Conservation (phyloP, 2,888 invertebrate species). For the Actias luna region DNA sequence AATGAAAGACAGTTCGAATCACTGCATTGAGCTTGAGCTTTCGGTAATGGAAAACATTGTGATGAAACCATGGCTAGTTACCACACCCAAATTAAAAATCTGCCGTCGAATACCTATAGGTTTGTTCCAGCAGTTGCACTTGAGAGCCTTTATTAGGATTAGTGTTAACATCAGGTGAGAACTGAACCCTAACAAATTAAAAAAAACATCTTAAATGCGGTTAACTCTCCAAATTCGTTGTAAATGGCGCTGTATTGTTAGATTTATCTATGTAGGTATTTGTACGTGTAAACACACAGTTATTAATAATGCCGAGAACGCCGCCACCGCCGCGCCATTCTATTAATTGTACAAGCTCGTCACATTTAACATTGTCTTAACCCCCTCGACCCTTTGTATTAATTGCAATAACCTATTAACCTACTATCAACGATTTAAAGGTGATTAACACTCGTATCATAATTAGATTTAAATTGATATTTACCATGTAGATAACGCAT, state of each 20-base stretch:
- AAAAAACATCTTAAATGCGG: too few species aligned
- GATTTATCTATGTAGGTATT: neutral
- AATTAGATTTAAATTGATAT: neutral
- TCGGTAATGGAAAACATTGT: too few species aligned
- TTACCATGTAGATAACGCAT: neutral
- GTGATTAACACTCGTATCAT: neutral
- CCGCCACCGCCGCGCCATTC: neutral
- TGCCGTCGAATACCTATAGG: too few species aligned
- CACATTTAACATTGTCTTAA: conserved; percentile 2
- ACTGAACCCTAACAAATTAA: too few species aligned
- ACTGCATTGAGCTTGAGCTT: too few species aligned
- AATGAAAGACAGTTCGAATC: too few species aligned
- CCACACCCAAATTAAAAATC: too few species aligned
- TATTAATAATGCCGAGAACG: neutral
- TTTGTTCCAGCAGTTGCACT: too few species aligned
- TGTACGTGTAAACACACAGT: neutral
- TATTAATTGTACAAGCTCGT: neutral
- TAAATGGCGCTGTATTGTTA: neutral
- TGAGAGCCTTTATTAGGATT: too few species aligned
- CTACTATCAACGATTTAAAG: neutral
- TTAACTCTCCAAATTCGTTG: neutral
- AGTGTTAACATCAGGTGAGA: too few species aligned
- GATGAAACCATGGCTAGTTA: too few species aligned
- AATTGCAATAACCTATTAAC: conserved; percentile 2
- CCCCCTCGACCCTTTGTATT: neutral